Base-by-base conservation (phyloP, 1,140 invertebrate species). In the Caenorhabditis inopinata region DNA sequence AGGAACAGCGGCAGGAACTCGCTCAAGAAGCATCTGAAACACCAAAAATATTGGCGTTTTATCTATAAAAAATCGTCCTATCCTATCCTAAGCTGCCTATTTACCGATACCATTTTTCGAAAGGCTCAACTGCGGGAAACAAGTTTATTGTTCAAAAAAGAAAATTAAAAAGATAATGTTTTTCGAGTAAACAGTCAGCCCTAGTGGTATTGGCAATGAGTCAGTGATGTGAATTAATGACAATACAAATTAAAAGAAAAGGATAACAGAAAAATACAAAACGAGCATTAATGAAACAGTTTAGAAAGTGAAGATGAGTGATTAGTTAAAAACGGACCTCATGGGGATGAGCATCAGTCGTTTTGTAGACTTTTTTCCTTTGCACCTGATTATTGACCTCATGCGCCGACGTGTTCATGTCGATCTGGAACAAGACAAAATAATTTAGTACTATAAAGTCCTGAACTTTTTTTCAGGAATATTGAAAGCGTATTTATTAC, bases 121-220 rank as follows among this genome's bases (percentile, higher is more conserved):
- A 18, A 16, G 9, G n/a, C 2, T 1, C n/a, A 11, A 51, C 23
- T 68, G 3, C 21, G 2, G 23, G 9, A 38, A 68, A 68, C 58
- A 68, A 42, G n/a, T 68, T 68, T 68, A 68, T 68, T 68, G 58
- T 9, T 11, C 21, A 2, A 21, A 23, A 51, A 51, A 68, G 38
- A 9, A 68, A 23, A 38, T n/a, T 9, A 62, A 16, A 32, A 35
- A 32, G 16, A 68, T 27, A 21, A 68, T 38, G 6, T 9, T 58
- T 32, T 32, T 68, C n/a, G 58, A 21, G 23, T 23, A n/a, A 16
- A 38, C 32, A 68, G 58, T 32, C 58, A 38, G 58, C 58, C 58
- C 32, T 68, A 35, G 58, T 68, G 58, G 58, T 68, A 68, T 68
- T 68, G 58, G 58, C 58, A 68, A 68, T 29, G 27, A 58, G 51